A percentile compares a stretch with the other conserved stretches of the same genome.
Conservation (phyloP, 2,888 invertebrate species). For the Diachrysia chrysitis region DNA sequence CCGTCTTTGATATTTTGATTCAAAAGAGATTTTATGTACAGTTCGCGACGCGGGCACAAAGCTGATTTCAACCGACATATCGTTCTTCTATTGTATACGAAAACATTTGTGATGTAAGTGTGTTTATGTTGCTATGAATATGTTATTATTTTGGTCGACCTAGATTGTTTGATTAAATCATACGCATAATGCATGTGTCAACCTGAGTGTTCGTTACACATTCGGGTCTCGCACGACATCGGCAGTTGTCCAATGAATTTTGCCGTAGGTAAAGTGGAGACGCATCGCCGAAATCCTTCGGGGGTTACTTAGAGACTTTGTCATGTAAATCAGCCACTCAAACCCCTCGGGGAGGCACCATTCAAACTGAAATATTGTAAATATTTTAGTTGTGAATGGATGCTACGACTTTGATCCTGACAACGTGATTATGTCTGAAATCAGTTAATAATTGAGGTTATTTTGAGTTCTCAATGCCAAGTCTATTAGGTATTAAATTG, state of each 20-base stretch:
- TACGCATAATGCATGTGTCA: constrained; percentile 32
- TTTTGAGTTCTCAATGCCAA: not conserved
- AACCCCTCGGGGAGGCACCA: constrained; percentile 71
- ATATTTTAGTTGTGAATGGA: constrained; percentile 77
- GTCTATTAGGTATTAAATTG: not conserved
- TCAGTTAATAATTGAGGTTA: constrained; percentile 20
- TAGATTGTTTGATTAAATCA: constrained; percentile 50
- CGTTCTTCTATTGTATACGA: constrained; percentile 43
- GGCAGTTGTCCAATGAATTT: constrained; percentile 61
- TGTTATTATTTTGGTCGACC: constrained; percentile 22
- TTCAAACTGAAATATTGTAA: constrained; percentile 82
- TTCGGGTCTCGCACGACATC: constrained; percentile 51
- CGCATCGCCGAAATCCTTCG: constrained; percentile 74
- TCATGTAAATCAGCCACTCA: constrained; percentile 85
- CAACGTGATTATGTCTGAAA: constrained; percentile 39
- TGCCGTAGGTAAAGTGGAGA: constrained; percentile 61
- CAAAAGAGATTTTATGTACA: constrained; percentile 68
- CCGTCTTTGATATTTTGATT: constrained; percentile 75
- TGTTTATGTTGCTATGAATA: constrained; percentile 11
- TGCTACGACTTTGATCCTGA: constrained; percentile 60
- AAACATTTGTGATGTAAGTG: constrained; percentile 33
- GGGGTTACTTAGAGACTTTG: constrained; percentile 81
- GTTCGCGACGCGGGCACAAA: constrained; percentile 62
- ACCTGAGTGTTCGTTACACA: constrained; percentile 47
- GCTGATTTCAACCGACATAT: constrained; percentile 61